Evolutionary conservation across 2,888 invertebrate genomes (phyloP).

Genomic region (Lithophane ornitopus): DNA sequence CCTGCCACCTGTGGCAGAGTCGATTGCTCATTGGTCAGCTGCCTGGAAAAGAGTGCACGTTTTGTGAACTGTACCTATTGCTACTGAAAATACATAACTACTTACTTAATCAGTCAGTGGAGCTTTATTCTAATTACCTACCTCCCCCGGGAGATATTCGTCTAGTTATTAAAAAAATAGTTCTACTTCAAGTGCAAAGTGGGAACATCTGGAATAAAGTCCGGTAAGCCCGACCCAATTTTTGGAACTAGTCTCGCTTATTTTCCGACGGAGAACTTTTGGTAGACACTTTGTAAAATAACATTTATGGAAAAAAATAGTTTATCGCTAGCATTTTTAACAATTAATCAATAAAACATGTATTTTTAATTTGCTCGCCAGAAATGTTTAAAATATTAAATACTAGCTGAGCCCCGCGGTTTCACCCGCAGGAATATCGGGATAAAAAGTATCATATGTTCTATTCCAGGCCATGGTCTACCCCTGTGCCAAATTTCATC

Average conservation of each 20-base stretch:
- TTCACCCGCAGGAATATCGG: too few species aligned
- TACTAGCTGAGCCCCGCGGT: too few species aligned
- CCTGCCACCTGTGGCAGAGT: background rate
- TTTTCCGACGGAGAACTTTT: background rate
- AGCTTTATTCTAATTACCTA: background rate
- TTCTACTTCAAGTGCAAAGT: background rate
- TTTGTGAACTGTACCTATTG: background rate
- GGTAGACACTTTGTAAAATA: background rate
- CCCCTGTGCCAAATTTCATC: too few species aligned
- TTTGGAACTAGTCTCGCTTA: background rate
- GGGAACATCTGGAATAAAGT: conserved; percentile 13
- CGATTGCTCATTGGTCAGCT: background rate
- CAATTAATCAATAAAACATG: too few species aligned
- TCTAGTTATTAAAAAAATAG: background rate
- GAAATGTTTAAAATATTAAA: too few species aligned
- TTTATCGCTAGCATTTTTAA: too few species aligned
- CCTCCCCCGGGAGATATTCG: background rate
- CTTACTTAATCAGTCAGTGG: background rate
- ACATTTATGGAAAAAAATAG: too few species aligned
- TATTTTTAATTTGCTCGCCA: too few species aligned
- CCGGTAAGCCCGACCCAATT: background rate
- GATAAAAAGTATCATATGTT: too few species aligned
- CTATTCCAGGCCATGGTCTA: too few species aligned
- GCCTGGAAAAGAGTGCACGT: background rate
- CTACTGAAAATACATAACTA: background rate